phyloP scores from a whole-genome alignment of 2,797 vertebrate species.

The Clangula hyemalis region DNA sequence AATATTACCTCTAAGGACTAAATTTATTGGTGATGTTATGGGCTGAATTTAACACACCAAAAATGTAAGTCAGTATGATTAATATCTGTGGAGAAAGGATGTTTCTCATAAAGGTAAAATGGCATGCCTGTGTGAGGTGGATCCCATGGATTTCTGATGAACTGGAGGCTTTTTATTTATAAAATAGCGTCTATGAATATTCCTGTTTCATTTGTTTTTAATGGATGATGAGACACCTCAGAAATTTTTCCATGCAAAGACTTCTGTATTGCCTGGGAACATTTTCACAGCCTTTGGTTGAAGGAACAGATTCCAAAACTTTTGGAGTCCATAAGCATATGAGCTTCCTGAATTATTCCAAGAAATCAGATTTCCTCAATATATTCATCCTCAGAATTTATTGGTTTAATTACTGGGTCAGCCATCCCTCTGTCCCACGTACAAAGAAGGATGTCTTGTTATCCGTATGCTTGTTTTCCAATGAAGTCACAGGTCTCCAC shows the following conservation, averaged over 20 bases:
- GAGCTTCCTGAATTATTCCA: background rate
- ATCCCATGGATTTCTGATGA: background rate
- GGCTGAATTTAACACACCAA: background rate
- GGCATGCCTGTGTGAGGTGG: background rate
- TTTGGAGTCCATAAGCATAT: background rate
- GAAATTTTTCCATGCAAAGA: background rate
- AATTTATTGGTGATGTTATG: background rate
- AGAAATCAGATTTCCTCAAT: background rate
- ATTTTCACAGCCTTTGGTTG: background rate
- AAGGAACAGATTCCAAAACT: background rate
- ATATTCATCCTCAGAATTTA: background rate
- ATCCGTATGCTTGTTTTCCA: background rate
- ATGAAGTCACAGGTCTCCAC: background rate
- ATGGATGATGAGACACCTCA: background rate
- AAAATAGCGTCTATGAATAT: background rate
- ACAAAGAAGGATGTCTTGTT: background rate
- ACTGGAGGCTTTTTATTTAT: background rate
- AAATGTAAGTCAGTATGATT: background rate
- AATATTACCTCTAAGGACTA: slow-evolving; percentile 34
- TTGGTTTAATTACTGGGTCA: background rate
- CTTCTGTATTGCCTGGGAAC: background rate
- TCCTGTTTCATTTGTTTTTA: background rate
- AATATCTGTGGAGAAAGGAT: background rate
- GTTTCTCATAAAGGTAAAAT: background rate
- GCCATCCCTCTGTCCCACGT: too few species aligned